Evolutionary conservation across 1,140 invertebrate species (phyloP), one percentile per base, ranked within the genome.

Genomic region (Wasmannia auropunctata): DNA sequence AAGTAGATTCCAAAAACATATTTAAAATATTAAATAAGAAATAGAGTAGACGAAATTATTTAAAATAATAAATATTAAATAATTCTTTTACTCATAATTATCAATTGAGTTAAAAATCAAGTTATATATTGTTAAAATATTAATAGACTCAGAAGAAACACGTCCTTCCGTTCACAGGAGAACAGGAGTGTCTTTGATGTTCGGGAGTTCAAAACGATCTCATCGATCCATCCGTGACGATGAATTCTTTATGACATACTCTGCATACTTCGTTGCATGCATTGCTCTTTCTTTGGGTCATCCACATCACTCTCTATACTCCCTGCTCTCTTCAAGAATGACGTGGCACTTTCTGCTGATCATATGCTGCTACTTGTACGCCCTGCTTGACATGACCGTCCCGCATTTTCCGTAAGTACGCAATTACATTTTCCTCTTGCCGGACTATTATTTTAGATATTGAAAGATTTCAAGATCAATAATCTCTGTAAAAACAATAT

Each of bases 281-380:
- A 22, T 7, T 46, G 46, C 31, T 75, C 43, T 62, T 51, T 62
- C 51, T 65, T 79, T 74, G 51, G 11, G 31, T 14, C 14, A n/a
- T 34, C 14, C 43, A n/a, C 43, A 81, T 46, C 6, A 43, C 51
- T 79, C 31, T 58, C 14, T 22, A 49, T 40, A 67, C 22, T 49
- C 19, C 25, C 60, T 51, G 31, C 43, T 63, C 86, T 86, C 91
- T 91, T 51, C 65, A 95, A 94, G 94, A 91, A 95, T 95, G 95
- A 94, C 92, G 94, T 94, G 92, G 80, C 91, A 93, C 90, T 95
- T 91, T 92, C 93, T 95, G 88, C 90, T 94, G 87, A 92, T 95
- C 91, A 87, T 95, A 89, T 94, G 94, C 94, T 95, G 92, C 92
- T 95, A 94, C 91, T 93, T 95, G 60, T 95, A 94, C 91, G 94